phyloP scores from a whole-genome alignment of 2,888 invertebrate genomes.

The Cataglyphis albicans region DNA sequence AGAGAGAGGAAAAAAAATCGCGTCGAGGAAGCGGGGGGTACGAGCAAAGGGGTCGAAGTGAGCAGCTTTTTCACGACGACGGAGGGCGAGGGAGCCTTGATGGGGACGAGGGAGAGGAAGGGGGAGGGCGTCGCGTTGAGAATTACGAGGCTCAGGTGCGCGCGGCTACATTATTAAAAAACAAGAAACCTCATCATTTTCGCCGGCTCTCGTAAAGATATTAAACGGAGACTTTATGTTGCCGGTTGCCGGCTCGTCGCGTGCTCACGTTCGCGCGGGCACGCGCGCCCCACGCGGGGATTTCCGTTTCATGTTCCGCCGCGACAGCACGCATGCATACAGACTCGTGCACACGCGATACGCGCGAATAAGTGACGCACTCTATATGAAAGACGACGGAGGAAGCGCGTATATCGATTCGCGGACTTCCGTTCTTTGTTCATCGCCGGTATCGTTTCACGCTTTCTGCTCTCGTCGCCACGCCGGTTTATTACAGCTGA shows the following conservation, averaged over 20 bases:
- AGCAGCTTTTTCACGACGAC: conserved; percentile 63
- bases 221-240: conserved; percentile 85
- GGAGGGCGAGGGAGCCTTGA: not conserved
- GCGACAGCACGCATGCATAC: conserved; percentile 47
- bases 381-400: conserved; percentile 49
- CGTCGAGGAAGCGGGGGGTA: conserved; percentile 52
- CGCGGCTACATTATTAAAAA: conserved; percentile 84
- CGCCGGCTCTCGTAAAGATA: conserved; percentile 83
- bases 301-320: conserved; percentile 69
- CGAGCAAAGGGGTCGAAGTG: conserved; percentile 42
- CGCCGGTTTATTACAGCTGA: conserved; percentile 57
- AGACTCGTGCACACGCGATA: conserved; percentile 3
- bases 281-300: conserved; percentile 59
- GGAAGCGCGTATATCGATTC: conserved; percentile 73
- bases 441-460: conserved; percentile 62
- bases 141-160: conserved; percentile 85
- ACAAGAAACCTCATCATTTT: conserved; percentile 85
- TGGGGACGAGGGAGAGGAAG: conserved; percentile 41
- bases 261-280: conserved; percentile 62
- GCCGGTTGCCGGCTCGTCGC: conserved; percentile 67
- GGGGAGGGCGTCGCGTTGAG: conserved; percentile 72
- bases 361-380: conserved; percentile 70
- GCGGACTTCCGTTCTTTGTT: conserved; percentile 73
- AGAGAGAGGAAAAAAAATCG: conserved; percentile 57
- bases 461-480: conserved; percentile 55